These are phyloP conservation scores for Lophotis ruficrista DNA, from an alignment of 2,113 vertebrate genomes.

Conservation along the genomic window DNA sequence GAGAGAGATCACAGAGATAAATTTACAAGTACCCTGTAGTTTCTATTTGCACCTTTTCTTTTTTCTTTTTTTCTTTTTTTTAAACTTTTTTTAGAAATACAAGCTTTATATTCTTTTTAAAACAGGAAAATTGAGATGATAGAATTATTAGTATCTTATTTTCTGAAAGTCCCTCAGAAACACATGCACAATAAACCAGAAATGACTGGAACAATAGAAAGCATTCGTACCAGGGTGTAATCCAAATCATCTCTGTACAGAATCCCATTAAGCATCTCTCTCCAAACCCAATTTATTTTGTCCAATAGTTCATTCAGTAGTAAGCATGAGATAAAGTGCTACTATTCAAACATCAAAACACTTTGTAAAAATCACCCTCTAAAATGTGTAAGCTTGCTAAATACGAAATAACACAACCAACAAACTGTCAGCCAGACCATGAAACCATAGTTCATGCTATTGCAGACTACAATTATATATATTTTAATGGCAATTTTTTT, in stretches of 20 bases:
- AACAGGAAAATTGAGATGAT: slow-evolving; percentile 26
- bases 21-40: slow-evolving; percentile 27
- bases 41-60: slow-evolving; percentile 33
- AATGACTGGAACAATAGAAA: slow-evolving; percentile 30
- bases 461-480: not conserved
- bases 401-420: slow-evolving; percentile 45
- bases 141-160: not conserved
- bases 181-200: slow-evolving; percentile 14
- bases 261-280: slow-evolving; percentile 55
- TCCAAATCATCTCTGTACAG: slow-evolving; percentile 48
- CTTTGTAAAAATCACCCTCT: slow-evolving; percentile 20
- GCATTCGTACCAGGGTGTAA: slow-evolving; percentile 58
- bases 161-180: slow-evolving; percentile 32
- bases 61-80: not conserved
- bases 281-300: slow-evolving; percentile 59
- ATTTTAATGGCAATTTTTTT: not conserved
- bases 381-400: slow-evolving; percentile 50
- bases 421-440: slow-evolving; percentile 39
- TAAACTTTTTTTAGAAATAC: not conserved
- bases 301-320: slow-evolving; percentile 77
- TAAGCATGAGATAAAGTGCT: slow-evolving; percentile 84
- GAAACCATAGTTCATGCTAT: not conserved
- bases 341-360: slow-evolving; percentile 73
- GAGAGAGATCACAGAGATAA: slow-evolving; percentile 59
- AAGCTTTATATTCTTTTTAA: slow-evolving; percentile 41